Percentiles rank a stretch among this genome's conserved stretches.
phyloP scores from a whole-genome alignment of 2,888 invertebrate genomes.

The Ethmia dodecea region DNA sequence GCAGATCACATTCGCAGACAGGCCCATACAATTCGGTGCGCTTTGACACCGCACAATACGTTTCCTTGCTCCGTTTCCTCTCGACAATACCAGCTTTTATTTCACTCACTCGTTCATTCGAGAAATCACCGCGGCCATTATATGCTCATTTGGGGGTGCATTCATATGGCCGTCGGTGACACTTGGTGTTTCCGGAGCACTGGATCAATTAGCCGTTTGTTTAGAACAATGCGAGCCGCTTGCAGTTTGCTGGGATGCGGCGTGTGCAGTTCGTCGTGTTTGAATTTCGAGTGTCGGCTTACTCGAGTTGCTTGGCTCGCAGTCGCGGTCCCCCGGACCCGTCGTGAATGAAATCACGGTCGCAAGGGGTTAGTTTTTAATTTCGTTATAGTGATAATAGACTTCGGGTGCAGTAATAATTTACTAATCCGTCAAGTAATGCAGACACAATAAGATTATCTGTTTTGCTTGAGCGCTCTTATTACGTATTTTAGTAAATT shows the following conservation, averaged over 20 bases:
- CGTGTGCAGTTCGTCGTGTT: slow-evolving; percentile 3
- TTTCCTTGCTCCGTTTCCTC: slow-evolving; percentile 37
- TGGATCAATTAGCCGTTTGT: slow-evolving; percentile 53
- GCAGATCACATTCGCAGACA: slow-evolving; percentile 39
- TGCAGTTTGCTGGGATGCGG: not conserved
- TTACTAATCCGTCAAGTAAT: too few relatives aligned
- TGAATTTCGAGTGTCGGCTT: not conserved
- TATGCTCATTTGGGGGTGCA: slow-evolving; percentile 46
- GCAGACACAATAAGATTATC: too few relatives aligned
- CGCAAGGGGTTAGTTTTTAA: too few relatives aligned
- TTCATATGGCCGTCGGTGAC: slow-evolving; percentile 46
- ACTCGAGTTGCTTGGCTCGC: too few relatives aligned
- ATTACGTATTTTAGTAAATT: too few relatives aligned
- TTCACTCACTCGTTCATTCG: slow-evolving; percentile 21
- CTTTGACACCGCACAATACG: slow-evolving; percentile 50
- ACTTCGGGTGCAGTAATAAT: too few relatives aligned
- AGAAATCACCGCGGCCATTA: slow-evolving; percentile 27
- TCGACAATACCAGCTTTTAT: slow-evolving; percentile 33
- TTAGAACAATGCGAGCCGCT: slow-evolving; percentile 15
- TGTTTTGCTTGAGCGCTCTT: too few relatives aligned
- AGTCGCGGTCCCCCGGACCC: too few relatives aligned
- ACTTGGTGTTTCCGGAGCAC: slow-evolving; percentile 50
- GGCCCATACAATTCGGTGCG: slow-evolving; percentile 50
- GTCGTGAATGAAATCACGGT: too few relatives aligned
- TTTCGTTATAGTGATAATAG: too few relatives aligned